phyloP scores from a whole-genome alignment of 2,888 invertebrate genomes.

The Eugnorisma glareosa region DNA sequence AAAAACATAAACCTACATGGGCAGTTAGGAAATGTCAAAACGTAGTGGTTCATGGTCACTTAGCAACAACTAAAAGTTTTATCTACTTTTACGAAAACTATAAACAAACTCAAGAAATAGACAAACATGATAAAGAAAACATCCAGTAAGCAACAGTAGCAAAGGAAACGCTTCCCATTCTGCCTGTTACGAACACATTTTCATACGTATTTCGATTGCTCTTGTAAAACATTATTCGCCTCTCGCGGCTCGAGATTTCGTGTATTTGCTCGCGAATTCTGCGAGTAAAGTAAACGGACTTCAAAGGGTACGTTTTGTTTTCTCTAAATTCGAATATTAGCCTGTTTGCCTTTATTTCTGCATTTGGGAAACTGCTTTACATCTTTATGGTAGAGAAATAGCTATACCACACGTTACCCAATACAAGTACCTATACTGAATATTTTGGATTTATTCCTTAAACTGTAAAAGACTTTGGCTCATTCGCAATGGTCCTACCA shows the following conservation, averaged over 20 bases:
- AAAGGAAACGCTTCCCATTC: conserved; percentile 20
- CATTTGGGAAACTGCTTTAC: conserved; percentile 37
- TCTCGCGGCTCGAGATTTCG: conserved; percentile 42
- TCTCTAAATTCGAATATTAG: conserved; percentile 45
- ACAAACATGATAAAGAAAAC: background rate
- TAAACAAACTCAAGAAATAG: background rate
- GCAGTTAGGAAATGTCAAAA: background rate
- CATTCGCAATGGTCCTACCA: background rate
- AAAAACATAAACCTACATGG: background rate
- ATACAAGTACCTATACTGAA: background rate
- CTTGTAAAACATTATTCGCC: conserved; percentile 45
- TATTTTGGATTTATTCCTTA: background rate
- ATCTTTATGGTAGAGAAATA: conserved; percentile 15
- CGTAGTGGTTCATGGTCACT: background rate
- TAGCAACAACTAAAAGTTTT: background rate
- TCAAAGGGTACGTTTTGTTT: conserved; percentile 57
- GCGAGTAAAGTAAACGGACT: conserved; percentile 48
- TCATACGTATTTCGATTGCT: conserved; percentile 48
- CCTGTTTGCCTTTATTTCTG: conserved; percentile 41
- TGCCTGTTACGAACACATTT: conserved; percentile 32
- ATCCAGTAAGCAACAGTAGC: conserved; percentile 22
- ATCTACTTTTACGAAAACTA: background rate
- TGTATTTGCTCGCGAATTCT: conserved; percentile 50
- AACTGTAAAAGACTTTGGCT: too few species aligned
- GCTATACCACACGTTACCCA: background rate